Conservation (phyloP, 2,797 vertebrate species). For the Decapterus maruadsi region DNA sequence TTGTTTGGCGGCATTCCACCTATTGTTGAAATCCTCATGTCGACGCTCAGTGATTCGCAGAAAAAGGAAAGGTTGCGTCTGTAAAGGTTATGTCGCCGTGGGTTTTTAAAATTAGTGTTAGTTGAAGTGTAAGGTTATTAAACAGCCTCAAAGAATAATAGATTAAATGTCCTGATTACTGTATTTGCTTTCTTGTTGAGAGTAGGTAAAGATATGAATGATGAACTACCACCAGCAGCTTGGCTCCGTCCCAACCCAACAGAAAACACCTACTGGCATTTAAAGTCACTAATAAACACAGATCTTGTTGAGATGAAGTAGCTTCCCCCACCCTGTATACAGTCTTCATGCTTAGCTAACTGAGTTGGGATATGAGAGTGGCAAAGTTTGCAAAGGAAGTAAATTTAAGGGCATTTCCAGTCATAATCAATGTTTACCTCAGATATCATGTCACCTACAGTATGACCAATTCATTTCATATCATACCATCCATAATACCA, state of each 20-base stretch:
- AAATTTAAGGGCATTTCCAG: not conserved
- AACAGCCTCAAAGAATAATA: not conserved
- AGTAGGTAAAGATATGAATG: constrained; percentile 5
- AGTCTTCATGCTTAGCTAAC: not conserved
- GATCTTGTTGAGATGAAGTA: not conserved
- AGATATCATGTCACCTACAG: no score
- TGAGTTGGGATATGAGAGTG: not conserved
- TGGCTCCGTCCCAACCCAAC: not conserved
- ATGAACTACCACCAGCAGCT: not conserved
- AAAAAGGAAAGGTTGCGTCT: no score
- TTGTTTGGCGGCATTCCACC: constrained; percentile 67
- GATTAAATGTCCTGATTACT: not conserved
- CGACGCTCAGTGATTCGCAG: constrained; percentile 12
- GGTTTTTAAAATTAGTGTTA: not conserved
- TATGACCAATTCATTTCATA: no score
- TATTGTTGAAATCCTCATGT: constrained; percentile 31
- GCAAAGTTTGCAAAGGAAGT: not conserved
- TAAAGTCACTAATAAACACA: not conserved
- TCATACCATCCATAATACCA: no score
- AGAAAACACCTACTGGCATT: not conserved
- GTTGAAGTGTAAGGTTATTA: not conserved
- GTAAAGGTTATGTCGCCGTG: not conserved
- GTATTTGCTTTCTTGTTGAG: not conserved
- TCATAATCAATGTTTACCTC: no score
- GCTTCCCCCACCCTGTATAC: not conserved